Evolutionary conservation across 1,140 invertebrate genomes (phyloP).

Genomic region (Pectinophora gossypiella): DNA sequence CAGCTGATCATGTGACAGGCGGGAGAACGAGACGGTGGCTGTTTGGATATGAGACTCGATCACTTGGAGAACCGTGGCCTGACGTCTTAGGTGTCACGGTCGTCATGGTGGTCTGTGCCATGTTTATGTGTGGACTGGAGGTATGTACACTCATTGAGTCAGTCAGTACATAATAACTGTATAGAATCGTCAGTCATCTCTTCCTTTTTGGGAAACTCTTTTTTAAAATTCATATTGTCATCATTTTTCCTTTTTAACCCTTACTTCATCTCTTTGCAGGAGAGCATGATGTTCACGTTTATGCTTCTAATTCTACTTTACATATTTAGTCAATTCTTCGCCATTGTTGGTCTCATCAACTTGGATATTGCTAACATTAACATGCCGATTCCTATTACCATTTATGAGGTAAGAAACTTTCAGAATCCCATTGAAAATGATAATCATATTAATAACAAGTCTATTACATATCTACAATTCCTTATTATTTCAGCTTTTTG

Average conservation of each 20-base stretch:
- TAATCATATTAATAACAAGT: too few relatives aligned
- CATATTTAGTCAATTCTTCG: conserved; percentile 63
- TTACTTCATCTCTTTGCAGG: conserved; percentile 41
- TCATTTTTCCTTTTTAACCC: too few relatives aligned
- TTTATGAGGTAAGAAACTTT: conserved; percentile 49
- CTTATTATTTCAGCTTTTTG: conserved; percentile 57
- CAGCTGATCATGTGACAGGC: conserved; percentile 80
- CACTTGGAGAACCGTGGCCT: conserved; percentile 81
- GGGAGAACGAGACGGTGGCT: conserved; percentile 76
- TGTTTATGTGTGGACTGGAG: conserved; percentile 83
- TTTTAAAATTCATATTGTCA: too few relatives aligned
- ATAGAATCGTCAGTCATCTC: too few relatives aligned
- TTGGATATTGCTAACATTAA: conserved; percentile 62
- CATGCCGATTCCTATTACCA: conserved; percentile 56
- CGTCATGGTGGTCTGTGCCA: conserved; percentile 78
- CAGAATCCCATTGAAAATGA: too few relatives aligned
- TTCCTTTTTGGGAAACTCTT: too few relatives aligned
- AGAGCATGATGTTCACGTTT: conserved; percentile 68
- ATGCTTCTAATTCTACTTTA: conserved; percentile 57
- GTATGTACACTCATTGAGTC: conserved; percentile 66
- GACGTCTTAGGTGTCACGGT: conserved; percentile 82
- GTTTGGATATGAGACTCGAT: conserved; percentile 74
- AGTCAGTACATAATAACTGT: too few relatives aligned
- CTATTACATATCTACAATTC: too few relatives aligned
- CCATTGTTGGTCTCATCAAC: conserved; percentile 63